Evolutionary conservation across 2,888 invertebrate genomes (phyloP).

Genomic region (Tenodera sinensis): DNA sequence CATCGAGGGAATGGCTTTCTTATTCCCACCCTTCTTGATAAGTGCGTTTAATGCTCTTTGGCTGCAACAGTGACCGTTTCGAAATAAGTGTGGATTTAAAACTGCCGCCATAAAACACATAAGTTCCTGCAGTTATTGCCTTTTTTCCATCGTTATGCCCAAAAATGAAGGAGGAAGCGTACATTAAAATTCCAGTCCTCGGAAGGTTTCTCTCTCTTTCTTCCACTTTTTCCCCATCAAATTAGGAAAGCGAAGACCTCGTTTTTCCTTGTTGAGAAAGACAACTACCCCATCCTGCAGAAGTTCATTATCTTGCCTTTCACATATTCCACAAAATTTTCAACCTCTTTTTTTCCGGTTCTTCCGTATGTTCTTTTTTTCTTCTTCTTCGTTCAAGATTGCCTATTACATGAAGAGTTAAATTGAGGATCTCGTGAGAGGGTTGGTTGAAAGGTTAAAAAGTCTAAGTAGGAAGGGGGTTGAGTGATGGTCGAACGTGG

Average conservation of each 20-base stretch:
- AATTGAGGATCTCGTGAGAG: slow-evolving; percentile 14
- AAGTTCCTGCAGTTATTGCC: neutral
- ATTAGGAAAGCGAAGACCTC: neutral
- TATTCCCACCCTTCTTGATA: neutral
- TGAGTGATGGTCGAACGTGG: slow-evolving; percentile 31
- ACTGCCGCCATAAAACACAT: neutral
- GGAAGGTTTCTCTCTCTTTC: neutral
- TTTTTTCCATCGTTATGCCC: neutral
- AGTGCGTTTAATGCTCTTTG: neutral
- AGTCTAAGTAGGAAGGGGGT: neutral
- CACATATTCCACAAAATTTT: neutral
- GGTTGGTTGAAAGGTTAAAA: slow-evolving; percentile 10
- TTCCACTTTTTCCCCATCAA: neutral
- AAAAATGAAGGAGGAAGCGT: neutral
- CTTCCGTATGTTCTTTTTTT: neutral
- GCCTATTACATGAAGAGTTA: slow-evolving; percentile 13
- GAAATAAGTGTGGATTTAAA: neutral
- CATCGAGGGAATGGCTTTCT: neutral
- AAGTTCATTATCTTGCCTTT: slow-evolving; percentile 9
- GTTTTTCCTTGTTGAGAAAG: neutral
- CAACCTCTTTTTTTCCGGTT: neutral
- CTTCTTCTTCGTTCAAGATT: neutral
- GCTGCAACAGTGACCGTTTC: neutral
- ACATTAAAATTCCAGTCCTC: neutral
- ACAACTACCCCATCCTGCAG: neutral